Evolutionary conservation across 2,113 vertebrate species (phyloP).

Genomic region (Oryzias melastigma): DNA sequence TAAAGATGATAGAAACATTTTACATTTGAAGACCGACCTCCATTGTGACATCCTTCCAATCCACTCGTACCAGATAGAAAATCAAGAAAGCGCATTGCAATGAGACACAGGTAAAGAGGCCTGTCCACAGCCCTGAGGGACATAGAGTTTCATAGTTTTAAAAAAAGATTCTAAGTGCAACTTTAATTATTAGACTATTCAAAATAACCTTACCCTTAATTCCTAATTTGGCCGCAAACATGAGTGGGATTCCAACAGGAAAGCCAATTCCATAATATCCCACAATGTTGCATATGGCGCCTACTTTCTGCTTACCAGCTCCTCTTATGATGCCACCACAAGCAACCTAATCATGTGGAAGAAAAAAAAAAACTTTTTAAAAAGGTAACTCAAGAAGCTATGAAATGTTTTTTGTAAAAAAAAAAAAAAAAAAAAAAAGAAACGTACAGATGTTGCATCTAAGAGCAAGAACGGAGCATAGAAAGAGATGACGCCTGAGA

Average conservation of each 20-base stretch:
- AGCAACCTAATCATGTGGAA: constrained; percentile 60
- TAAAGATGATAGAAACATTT: neutral
- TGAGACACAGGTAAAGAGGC: constrained; percentile 74
- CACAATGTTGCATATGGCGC: constrained; percentile 76
- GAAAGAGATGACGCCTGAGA: constrained; percentile 56
- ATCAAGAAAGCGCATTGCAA: constrained; percentile 78
- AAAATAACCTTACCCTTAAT: constrained; percentile 75
- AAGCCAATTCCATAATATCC: constrained; percentile 79
- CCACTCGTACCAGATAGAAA: constrained; percentile 71
- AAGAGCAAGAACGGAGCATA: constrained; percentile 68
- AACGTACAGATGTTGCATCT: constrained; percentile 64
- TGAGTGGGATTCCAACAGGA: constrained; percentile 79
- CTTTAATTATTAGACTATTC: too few species aligned
- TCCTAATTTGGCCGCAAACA: constrained; percentile 82
- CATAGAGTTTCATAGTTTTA: neutral
- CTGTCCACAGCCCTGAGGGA: constrained; percentile 84
- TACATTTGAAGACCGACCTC: constrained; percentile 73
- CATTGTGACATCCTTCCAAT: constrained; percentile 81
- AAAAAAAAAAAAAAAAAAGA: neutral
- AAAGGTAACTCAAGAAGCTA: neutral
- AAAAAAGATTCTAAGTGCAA: neutral
- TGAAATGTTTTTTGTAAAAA: neutral
- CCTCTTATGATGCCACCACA: constrained; percentile 78
- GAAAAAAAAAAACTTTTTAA: neutral
- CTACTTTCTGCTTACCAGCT: constrained; percentile 82